Evolutionary conservation across 1,140 invertebrate genomes (phyloP), one percentile per base, ranked within the genome.

Genomic region (Druon quercuslanigerum): DNA sequence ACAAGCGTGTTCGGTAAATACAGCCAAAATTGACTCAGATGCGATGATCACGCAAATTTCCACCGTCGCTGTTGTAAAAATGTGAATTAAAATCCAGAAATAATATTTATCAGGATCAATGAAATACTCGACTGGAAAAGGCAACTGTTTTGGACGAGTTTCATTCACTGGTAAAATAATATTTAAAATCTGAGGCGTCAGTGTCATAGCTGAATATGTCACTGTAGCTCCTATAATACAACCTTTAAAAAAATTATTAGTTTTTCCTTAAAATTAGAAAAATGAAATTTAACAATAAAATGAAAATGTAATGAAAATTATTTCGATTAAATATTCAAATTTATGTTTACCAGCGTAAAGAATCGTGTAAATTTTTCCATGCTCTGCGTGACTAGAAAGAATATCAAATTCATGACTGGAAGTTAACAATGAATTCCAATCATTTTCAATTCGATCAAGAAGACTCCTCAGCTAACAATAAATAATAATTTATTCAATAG

Each of bases 61-160:
- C 5, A 57, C 9, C 11, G 74, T 73, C 14, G 72, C 75, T 7
- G 72, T 40, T 0, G 73, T 50, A 51, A 79, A 82, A 54, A 78
- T 71, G 51, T 82, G 80, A 4, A 79, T 14, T n/a, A 78, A 25
- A 71, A 82, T 82, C 9, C 71, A 71, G 25, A 56, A 40, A 74
- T 73, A 60, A 70, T 79, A 77, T 73, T 51, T 51, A 9, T 71
- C 50, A 14, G 75, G 50, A 75, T 82, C 77, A 12, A 82, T 71
- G 33, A 73, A 82, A 51, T 82, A 82, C n/a, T 82, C 54, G 3
- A 76, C 70, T 51, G 74, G 72, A 73, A 77, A 82, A 1, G 76
- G 54, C 73, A 73, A 71, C 5, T 57, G 60, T 19, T 6, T 72
- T 51, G 77, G 56, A 13, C 80, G 75, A n/a, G 72, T 72, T 70